These are phyloP conservation scores for Natator depressus DNA, from an alignment of 2,113 vertebrate species.

Conservation along the genomic window DNA sequence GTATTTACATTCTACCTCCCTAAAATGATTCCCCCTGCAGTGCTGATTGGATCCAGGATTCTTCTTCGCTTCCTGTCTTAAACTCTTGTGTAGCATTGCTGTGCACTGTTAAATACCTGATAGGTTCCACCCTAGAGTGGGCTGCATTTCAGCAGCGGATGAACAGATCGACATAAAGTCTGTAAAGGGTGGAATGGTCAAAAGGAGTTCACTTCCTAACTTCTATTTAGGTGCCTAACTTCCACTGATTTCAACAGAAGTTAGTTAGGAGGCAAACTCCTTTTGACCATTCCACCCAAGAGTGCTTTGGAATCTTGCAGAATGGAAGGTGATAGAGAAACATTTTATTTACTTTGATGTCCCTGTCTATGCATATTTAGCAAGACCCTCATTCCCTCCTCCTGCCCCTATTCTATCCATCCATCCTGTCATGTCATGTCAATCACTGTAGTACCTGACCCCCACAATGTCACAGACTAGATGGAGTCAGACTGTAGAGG, in stretches of 20 bases:
- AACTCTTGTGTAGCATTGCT: fast-evolving
- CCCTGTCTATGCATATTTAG: neutral
- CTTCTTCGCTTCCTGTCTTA: neutral
- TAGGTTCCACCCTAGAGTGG: neutral
- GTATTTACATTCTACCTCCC: neutral
- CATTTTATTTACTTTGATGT: neutral
- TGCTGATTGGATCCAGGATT: neutral
- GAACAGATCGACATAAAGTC: neutral
- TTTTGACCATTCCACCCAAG: neutral
- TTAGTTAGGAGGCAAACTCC: neutral
- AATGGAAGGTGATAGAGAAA: neutral
- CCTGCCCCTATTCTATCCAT: neutral
- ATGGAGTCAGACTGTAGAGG: too few relatives aligned
- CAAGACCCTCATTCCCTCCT: neutral
- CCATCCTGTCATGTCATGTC: neutral
- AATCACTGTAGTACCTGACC: neutral
- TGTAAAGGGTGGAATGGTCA: neutral
- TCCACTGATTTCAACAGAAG: neutral
- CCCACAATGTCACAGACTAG: neutral
- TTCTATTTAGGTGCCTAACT: neutral
- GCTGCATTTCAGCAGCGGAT: neutral
- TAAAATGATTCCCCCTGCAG: neutral
- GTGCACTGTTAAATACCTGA: fast-evolving
- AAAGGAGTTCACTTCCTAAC: neutral
- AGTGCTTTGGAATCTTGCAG: neutral